Conservation (phyloP, 2,888 invertebrate species). For the Heteropelma amictum region DNA sequence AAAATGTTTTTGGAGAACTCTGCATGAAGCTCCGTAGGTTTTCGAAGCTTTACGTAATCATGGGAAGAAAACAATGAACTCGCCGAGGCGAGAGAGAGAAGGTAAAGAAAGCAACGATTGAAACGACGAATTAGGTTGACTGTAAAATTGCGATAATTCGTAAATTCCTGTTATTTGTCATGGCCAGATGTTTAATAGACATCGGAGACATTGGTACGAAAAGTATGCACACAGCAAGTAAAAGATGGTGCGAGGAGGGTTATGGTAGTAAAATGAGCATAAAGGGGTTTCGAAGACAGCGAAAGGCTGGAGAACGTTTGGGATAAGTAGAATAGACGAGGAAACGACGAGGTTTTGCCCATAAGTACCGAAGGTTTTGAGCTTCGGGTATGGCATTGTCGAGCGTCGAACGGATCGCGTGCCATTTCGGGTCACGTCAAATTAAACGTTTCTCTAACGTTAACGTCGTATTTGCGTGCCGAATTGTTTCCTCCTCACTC, state of each 20-base stretch:
- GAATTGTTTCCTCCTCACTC: constrained; percentile 55
- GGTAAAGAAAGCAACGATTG: constrained; percentile 15
- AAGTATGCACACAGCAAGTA: not conserved
- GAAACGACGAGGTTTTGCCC: constrained; percentile 20
- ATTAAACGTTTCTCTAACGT: constrained; percentile 73
- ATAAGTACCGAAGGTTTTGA: constrained; percentile 15
- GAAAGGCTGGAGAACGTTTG: not conserved
- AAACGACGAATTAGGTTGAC: constrained; percentile 54
- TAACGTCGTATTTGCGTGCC: constrained; percentile 76
- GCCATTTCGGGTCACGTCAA: constrained; percentile 70
- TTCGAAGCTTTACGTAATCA: constrained; percentile 9
- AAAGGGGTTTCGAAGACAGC: constrained; percentile 3
- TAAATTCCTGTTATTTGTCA: constrained; percentile 61
- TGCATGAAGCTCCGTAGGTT: not conserved
- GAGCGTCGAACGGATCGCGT: constrained; percentile 67
- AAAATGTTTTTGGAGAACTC: constrained; percentile 7
- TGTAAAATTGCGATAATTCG: constrained; percentile 58
- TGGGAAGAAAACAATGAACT: not conserved
- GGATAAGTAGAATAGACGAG: not conserved
- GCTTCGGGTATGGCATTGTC: constrained; percentile 47
- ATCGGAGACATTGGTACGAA: not conserved
- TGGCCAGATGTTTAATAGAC: constrained; percentile 38
- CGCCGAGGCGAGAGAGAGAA: not conserved
- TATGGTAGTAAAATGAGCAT: not conserved
- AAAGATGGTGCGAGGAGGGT: not conserved